Base-by-base conservation (phyloP, 1,140 invertebrate genomes). In the Conus ventricosus region DNA sequence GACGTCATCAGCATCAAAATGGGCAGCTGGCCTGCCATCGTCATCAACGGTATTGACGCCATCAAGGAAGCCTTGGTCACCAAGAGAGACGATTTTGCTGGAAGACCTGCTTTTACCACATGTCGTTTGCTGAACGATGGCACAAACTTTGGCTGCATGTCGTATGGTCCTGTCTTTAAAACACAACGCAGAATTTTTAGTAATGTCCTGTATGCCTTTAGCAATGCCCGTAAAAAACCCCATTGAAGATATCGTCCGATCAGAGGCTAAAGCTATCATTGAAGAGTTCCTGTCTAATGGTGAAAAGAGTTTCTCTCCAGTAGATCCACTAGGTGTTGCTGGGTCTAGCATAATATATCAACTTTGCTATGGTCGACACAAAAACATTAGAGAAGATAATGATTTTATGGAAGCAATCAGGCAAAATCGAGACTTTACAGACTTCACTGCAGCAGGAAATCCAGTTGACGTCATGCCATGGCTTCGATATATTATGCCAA, bases 1-100 rank as follows among this genome's bases (percentile, higher is more conserved):
- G 89, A 93, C 84, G 84, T 93, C 15, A 92, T 90, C 84, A 82
- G 85, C 71, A 87, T 93, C 39, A 55, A 78, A n/a, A 89, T 93
- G 85, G 92, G 92, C 51, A 89, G 85, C 57, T 89, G 85, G 85
- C 89, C 89, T 3, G 90, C 90, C 15, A 84, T 93, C 39, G 89
- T 93, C 27, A 67, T 93, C 53, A 91, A 88, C 80, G 92, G 92
- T 13, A 57, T 60, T 60, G 87, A 90, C 0, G 86, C 87, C 11
- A 89, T 93, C 71, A 88, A 87, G 67, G 90, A 90, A 55, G 91
- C 91, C 0, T 88, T 92, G 20, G 75, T 88, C 6, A 87, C 85
- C 25, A 39, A 92, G 23, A 85, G 89, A 20, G 91, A 89, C 53
- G 89, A 81, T 39, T 92, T 93, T 80, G 87, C 92, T 0, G 91